Conservation (phyloP, 2,797 vertebrate species). For the Ispidina lecontei region DNA sequence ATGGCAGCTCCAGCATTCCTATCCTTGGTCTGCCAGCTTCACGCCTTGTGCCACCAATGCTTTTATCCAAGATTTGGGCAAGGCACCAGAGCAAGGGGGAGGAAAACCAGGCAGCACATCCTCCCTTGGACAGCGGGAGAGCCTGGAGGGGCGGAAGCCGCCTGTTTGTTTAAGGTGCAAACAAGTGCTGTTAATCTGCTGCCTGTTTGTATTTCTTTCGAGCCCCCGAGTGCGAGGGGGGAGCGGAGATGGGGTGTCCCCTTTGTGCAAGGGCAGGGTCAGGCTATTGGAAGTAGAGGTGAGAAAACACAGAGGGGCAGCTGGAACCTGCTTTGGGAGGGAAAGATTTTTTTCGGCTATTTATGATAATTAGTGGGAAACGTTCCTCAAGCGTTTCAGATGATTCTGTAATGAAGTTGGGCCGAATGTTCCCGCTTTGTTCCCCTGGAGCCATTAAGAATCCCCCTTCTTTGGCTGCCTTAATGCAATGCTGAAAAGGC, state of each 20-base stretch:
- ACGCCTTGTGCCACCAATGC: neutral
- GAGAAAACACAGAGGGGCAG: slow-evolving; percentile 68
- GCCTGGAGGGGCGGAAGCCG: neutral
- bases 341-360: slow-evolving; percentile 76
- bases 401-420: slow-evolving; percentile 68
- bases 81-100: neutral
- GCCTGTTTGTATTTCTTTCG: slow-evolving; percentile 73
- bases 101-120: neutral
- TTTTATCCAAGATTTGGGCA: neutral
- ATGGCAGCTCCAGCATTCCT: neutral
- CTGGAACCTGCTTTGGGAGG: slow-evolving; percentile 75
- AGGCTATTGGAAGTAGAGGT: slow-evolving; percentile 57
- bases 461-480: slow-evolving; percentile 40
- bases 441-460: slow-evolving; percentile 64
- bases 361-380: slow-evolving; percentile 79
- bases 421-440: slow-evolving; percentile 64
- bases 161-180: slow-evolving; percentile 73
- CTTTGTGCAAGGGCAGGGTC: slow-evolving; percentile 61
- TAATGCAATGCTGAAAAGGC: slow-evolving; percentile 48
- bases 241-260: slow-evolving; percentile 35
- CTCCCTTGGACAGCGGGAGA: neutral
- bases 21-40: neutral
- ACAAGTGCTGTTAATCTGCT: slow-evolving; percentile 69
- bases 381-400: slow-evolving; percentile 63
- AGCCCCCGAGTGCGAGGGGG: neutral